Evolutionary conservation across 2,113 vertebrate genomes (phyloP), one percentile per base, ranked within the genome.

Genomic region (Pitta sordida): DNA sequence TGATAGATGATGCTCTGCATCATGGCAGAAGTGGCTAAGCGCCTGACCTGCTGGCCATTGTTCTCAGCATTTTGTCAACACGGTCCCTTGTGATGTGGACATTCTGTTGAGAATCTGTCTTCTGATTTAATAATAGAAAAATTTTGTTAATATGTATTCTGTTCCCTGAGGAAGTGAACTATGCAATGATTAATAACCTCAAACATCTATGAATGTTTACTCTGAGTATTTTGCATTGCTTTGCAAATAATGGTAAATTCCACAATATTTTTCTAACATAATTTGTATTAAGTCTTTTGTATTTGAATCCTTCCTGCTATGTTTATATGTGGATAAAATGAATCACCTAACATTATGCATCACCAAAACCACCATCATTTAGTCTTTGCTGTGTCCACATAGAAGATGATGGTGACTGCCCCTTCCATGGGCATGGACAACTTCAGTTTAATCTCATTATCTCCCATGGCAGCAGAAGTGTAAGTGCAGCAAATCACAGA

Each of bases 111-210:
- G 85, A 93, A 91, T 77, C 65, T 68, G 21, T 44, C 26, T 92
- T 88, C 69, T 92, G 86, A 90, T 84, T 92, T 92, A 91, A 94
- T 81, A 89, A 95, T 26, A 48, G 15, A 94, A 85, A 36, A 90
- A 83, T 94, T 90, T 77, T 88, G 29, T 70, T 94, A 86, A 74
- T 89, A 52, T 62, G 36, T 56, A 11, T 19, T 60, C 65, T n/a
- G 15, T 58, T 95, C 83, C 65, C 83, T 20, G 21, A 60, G 60
- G 81, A 86, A 75, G 37, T 4, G 2, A 93, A 82, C 20, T 81
- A 36, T 71, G 19, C 4, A 5, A 39, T 89, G 80, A 89, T 94
- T 91, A 92, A 84, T 84, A 82, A 68, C 26, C 46, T 78, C 78
- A 59, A 78, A 49, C 30, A 55, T 81, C 55, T 89, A 37, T 48